Evolutionary conservation across 1,140 invertebrate genomes (phyloP).

Genomic region (Cephus cinctus): DNA sequence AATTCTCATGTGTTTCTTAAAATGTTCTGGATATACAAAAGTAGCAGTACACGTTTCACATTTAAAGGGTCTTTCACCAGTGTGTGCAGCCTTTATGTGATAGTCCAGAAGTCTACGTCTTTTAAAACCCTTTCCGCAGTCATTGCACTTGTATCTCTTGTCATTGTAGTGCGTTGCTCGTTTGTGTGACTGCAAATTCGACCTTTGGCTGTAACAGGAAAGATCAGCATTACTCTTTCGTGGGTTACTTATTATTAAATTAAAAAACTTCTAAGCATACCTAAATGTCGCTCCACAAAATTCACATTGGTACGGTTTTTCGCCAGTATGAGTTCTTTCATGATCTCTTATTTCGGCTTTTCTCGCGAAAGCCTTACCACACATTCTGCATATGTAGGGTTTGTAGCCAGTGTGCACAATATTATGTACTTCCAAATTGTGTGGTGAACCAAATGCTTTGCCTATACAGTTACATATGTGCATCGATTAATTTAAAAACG

Average conservation of each 20-base stretch:
- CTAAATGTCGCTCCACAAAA: conserved; percentile 73
- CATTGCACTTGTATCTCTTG: conserved; percentile 68
- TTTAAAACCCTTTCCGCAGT: conserved; percentile 75
- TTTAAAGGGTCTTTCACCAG: conserved; percentile 73
- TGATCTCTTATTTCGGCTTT: conserved; percentile 77
- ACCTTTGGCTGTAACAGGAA: conserved; percentile 64
- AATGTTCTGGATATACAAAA: conserved; percentile 83
- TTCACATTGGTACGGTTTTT: conserved; percentile 81
- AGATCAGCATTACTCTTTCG: not conserved
- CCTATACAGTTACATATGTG: conserved; percentile 41
- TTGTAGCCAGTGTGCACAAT: conserved; percentile 71
- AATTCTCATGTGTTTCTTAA: conserved; percentile 77
- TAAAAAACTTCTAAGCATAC: conserved; percentile 24
- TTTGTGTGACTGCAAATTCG: conserved; percentile 78
- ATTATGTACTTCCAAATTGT: conserved; percentile 75
- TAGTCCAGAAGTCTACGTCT: conserved; percentile 73
- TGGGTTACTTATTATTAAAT: conserved; percentile 7
- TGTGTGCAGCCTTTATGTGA: conserved; percentile 79
- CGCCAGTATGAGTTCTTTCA: conserved; percentile 81
- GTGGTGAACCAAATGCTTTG: conserved; percentile 73
- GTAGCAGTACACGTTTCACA: conserved; percentile 72
- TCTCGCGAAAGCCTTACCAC: conserved; percentile 73
- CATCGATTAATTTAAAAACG: not conserved
- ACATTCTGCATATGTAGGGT: conserved; percentile 69
- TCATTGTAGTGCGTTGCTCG: conserved; percentile 76